Base-by-base conservation (phyloP, 2,888 invertebrate species). In the Charanyca ferruginea region DNA sequence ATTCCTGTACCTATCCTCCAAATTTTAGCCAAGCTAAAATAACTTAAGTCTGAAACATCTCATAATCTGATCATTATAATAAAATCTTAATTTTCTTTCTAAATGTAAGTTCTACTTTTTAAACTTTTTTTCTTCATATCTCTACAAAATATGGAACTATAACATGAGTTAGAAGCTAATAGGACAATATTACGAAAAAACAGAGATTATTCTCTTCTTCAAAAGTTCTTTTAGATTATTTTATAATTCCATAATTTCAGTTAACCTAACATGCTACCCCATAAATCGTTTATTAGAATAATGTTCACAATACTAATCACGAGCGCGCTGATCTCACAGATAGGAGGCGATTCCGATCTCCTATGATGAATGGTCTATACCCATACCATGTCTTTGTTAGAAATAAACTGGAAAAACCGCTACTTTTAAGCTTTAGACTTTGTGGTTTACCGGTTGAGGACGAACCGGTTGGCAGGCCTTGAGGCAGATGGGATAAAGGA, bases 251-350 rank as follows among this genome's bases (percentile, higher is more conserved):
- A 60, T 42, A 49, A 20, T 18, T n/a, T 49, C 8, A 51, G 49
- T 41, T 83, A 79, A 77, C 80, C 73, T 73, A 77, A 82, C 61
- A 66, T 65, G 67, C 66, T 80, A 85, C 72, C 85, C 86, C 81
- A 88, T 89, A 90, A 89, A 89, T 89, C 85, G 85, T 83, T 85
- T 89, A 91, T 90, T 91, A 91, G 88, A 91, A 90, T 91, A 91
- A 89, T 90, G 89, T 87, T 87, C 90, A 89, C 90, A 88, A 86
- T 85, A 89, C 89, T 91, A 91, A 92, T 91, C 92, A 90, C 85
- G 86, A 67, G 83, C 80, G 85, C 79, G 74, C 78, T 85, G 74
- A 74, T 74, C 57, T 18, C 1, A 83, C 85, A 83, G 91, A 91
- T 92, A 86, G 74, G 58, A 78, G 66, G 53, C 85, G 92, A 92